Percentiles rank a stretch among this genome's conserved stretches.
These are phyloP conservation scores for Atta cephalotes DNA, from an alignment of 1,140 invertebrate genomes.

Conservation along the genomic window DNA sequence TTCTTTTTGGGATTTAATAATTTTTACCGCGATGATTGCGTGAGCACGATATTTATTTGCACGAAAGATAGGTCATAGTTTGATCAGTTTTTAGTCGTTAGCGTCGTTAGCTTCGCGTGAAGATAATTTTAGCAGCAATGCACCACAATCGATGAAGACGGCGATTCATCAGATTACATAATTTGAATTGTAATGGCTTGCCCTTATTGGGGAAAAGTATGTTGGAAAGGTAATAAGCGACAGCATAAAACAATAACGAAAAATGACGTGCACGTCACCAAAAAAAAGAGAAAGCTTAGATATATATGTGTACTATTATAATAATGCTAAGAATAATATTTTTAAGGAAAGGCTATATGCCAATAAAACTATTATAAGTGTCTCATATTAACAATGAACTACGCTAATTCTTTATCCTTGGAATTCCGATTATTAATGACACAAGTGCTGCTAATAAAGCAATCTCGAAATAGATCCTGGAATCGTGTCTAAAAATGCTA, in stretches of 20 bases:
- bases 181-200: neutral
- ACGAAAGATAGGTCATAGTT: neutral
- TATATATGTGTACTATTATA: constrained; percentile 15
- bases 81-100: neutral
- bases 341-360: neutral
- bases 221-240: too few species aligned
- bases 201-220: neutral
- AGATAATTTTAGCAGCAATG: neutral
- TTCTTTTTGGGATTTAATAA: neutral
- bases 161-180: constrained; percentile 3
- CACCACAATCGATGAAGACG: neutral
- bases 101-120: neutral
- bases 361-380: too few species aligned
- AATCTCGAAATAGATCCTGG: constrained; percentile 31
- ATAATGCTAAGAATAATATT: constrained; percentile 23
- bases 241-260: neutral
- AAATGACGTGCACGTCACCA: constrained; percentile 34
- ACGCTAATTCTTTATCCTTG: constrained; percentile 16
- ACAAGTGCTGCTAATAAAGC: constrained; percentile 45
- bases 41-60: constrained; percentile 1
- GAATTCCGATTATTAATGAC: constrained; percentile 38
- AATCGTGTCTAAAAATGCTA: constrained; percentile 42
- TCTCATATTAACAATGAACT: constrained; percentile 7
- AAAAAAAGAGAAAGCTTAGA: constrained; percentile 47
- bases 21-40: neutral